Evolutionary conservation across 2,797 vertebrate species (phyloP).

Genomic region (Alfaro cultratus): DNA sequence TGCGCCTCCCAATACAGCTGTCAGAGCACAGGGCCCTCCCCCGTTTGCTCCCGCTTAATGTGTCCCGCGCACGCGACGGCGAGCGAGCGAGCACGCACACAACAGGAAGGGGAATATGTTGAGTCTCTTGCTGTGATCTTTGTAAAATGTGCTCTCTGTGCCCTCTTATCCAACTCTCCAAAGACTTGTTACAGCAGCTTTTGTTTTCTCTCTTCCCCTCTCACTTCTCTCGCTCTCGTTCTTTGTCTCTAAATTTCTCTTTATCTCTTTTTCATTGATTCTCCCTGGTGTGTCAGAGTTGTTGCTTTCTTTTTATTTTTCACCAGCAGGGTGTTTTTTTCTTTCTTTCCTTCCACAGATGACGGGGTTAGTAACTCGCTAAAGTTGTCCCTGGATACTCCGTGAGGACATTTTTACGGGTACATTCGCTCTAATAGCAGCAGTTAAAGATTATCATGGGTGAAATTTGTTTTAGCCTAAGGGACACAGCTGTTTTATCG

Average conservation of each 20-base stretch:
- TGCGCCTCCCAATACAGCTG: conserved; percentile 74
- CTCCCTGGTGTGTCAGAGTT: conserved; percentile 74
- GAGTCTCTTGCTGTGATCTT: conserved; percentile 74
- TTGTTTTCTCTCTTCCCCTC: conserved; percentile 73
- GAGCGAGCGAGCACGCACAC: conserved; percentile 18
- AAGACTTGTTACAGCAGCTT: conserved; percentile 80
- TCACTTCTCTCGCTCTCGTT: conserved; percentile 54
- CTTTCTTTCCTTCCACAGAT: conserved; percentile 24
- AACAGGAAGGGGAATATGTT: conserved; percentile 67
- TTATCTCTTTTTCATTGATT: conserved; percentile 77
- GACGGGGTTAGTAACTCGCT: conserved; percentile 48
- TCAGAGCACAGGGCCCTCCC: conserved; percentile 65
- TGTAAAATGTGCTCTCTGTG: conserved; percentile 75
- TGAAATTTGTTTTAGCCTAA: conserved; percentile 61
- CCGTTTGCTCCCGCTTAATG: conserved; percentile 54
- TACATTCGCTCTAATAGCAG: conserved; percentile 52
- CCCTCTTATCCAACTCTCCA: conserved; percentile 77
- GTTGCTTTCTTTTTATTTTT: conserved; percentile 67
- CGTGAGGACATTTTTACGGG: conserved; percentile 58
- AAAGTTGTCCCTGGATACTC: conserved; percentile 65
- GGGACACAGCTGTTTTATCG: conserved; percentile 44
- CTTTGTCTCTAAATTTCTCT: conserved; percentile 78
- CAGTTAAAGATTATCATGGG: conserved; percentile 66
- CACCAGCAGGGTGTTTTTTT: conserved; percentile 35
- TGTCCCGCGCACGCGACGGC: conserved; percentile 34